Conservation (phyloP, 2,113 vertebrate species). For the Prionailurus viverrinus region DNA sequence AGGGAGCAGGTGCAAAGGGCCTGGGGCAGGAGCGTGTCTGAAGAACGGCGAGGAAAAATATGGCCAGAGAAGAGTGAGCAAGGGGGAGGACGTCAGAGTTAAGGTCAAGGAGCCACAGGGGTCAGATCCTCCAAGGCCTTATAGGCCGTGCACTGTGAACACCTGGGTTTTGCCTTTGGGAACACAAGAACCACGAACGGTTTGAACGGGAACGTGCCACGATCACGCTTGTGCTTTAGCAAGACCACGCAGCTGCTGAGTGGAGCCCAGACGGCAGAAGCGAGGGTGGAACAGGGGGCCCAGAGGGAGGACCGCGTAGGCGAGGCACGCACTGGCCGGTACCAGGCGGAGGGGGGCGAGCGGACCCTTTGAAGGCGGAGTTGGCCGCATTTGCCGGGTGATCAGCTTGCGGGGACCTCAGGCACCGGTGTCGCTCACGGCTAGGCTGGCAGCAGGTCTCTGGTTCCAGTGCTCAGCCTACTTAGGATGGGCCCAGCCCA, state of each 20-base stretch:
- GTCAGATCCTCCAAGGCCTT: not conserved
- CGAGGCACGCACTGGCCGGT: not conserved
- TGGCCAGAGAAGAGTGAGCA: not conserved
- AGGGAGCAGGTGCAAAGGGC: not conserved
- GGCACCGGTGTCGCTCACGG: rapidly evolving
- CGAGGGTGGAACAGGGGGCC: not conserved
- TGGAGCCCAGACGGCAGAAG: not conserved
- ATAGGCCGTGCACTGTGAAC: not conserved
- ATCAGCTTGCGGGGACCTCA: not conserved
- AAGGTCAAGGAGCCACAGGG: not conserved
- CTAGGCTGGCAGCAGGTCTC: not conserved
- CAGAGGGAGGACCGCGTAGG: not conserved
- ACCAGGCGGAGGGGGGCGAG: rapidly evolving
- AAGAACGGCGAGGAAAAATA: not conserved
- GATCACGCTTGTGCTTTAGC: not conserved
- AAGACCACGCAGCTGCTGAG: not conserved
- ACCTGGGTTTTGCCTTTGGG: not conserved
- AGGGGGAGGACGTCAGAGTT: rapidly evolving
- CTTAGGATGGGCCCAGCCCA: no score
- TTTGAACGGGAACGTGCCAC: not conserved
- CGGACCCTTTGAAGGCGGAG: not conserved
- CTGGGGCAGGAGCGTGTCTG: not conserved
- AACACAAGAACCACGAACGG: rapidly evolving
- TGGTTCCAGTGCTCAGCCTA: not conserved
- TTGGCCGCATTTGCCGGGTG: not conserved